phyloP scores from a whole-genome alignment of 2,888 invertebrate species.

The Teinopalpus imperialis region DNA sequence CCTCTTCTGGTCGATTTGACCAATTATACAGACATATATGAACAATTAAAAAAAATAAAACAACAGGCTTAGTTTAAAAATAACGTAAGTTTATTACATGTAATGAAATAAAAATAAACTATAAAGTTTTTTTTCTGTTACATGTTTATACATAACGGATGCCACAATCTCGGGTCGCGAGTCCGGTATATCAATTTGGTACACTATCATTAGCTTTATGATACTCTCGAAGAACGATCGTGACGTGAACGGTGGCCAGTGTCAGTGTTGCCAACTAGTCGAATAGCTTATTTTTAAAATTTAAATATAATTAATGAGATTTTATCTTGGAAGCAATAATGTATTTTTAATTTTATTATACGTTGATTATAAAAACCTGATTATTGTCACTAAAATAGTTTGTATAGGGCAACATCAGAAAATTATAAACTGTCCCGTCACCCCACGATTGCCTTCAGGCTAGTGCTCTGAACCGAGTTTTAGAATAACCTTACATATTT shows the following conservation, averaged over 20 bases:
- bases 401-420: no score
- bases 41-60: no score
- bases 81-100: slow-evolving; percentile 82
- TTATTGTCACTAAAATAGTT: no score
- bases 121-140: slow-evolving; percentile 70
- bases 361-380: no score
- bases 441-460: slow-evolving; percentile 8
- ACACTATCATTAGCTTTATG: slow-evolving; percentile 28
- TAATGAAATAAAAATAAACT: slow-evolving; percentile 78
- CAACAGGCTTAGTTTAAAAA: slow-evolving; percentile 69
- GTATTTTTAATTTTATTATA: no score
- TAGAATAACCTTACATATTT: slow-evolving; percentile 6
- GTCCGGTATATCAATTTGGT: slow-evolving; percentile 41
- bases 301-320: no score
- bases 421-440: no score
- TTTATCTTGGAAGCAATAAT: no score
- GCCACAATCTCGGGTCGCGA: slow-evolving; percentile 38
- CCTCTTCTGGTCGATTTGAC: no score
- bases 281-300: no score
- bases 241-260: slow-evolving; percentile 37
- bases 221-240: slow-evolving; percentile 32
- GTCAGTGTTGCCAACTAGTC: slow-evolving; percentile 17
- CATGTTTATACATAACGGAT: slow-evolving; percentile 59
- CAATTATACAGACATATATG: no score
- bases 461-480: slow-evolving; percentile 1